phyloP scores from a whole-genome alignment of 2,888 invertebrate genomes.

The Apodemia duryi region DNA sequence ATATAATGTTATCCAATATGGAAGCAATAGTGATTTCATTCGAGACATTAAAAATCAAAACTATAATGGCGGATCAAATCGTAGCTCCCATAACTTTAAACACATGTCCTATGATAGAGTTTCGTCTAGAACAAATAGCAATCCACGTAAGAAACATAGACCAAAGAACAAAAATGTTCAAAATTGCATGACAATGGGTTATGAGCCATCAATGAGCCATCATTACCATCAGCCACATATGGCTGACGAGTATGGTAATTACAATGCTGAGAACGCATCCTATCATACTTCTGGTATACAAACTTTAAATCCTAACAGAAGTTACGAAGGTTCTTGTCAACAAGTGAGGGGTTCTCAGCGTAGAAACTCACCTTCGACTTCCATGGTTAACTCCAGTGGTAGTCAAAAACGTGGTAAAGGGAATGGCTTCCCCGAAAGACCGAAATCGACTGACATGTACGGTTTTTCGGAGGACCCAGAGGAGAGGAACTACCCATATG shows the following conservation, averaged over 20 bases:
- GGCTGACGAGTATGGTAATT: conserved; percentile 70
- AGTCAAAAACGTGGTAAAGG: conserved; percentile 74
- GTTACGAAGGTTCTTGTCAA: conserved; percentile 65
- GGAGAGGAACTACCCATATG: conserved; percentile 65
- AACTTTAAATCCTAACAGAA: conserved; percentile 72
- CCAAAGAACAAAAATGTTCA: conserved; percentile 73
- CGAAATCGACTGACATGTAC: conserved; percentile 80
- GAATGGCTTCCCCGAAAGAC: conserved; percentile 80
- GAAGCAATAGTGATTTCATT: conserved; percentile 71
- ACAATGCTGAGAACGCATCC: conserved; percentile 70
- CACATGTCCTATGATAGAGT: conserved; percentile 74
- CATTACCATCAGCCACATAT: conserved; percentile 77
- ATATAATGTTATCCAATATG: conserved; percentile 75
- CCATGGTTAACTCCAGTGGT: conserved; percentile 67
- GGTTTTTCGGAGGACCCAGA: conserved; percentile 75
- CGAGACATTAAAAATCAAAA: conserved; percentile 76
- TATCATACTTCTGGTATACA: conserved; percentile 75
- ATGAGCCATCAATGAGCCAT: conserved; percentile 72
- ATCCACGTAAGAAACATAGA: conserved; percentile 72
- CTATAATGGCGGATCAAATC: conserved; percentile 71
- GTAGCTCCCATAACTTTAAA: conserved; percentile 75
- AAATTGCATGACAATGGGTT: conserved; percentile 80
- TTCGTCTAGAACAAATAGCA: conserved; percentile 74
- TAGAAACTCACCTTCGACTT: conserved; percentile 66
- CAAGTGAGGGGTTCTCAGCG: conserved; percentile 63